Base-by-base conservation (phyloP, 2,113 vertebrate genomes). In the Amazona guildingii region DNA sequence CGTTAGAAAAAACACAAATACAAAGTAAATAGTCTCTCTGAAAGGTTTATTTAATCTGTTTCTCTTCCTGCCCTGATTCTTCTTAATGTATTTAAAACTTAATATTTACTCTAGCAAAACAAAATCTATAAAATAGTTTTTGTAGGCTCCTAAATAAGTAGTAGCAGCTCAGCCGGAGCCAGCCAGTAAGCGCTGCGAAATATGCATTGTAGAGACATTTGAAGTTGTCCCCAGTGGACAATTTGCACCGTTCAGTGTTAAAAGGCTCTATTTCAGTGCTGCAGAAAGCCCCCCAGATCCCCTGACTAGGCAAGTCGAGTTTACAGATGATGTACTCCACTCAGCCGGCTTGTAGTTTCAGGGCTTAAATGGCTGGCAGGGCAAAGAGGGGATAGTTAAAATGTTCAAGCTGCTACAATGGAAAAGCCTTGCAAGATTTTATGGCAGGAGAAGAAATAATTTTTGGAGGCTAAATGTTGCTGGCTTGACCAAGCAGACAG, bases 181-280 rank as follows among this genome's bases (percentile, higher is more conserved):
- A 97, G 96, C 91, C 94, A 97, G 94, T 92, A 95, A 97, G 93
- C 90, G 35, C 91, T 57, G 81, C 92, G 10, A 78, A 29, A 97
- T 96, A 94, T 93, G 95, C 94, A 83, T 96, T 97, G 96, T 95
- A 82, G 96, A 97, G 97, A 95, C 72, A 77, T 98, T 97, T 97
- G 95, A 97, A 98, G 96, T 90, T 94, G 95, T 97, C 97, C 97
- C 96, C 91, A 94, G 96, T 97, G 97, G 95, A 97, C 97, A 97
- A 91, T 98, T 97, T 97, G 88, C 96, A 96, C 91, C 82, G 51
- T 81, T 97, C 95, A 77, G 97, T 96, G 97, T 98, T 97, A 97
- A 98, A 97, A 98, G 97, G 92, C 96, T 98, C 95, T 69, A 83
- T 97, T 64, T 89, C 95, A 95, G 96, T 63, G 57, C 86, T 87